Evolutionary conservation across 2,113 vertebrate species (phyloP), one percentile per base, ranked within the genome.

Genomic region (Megaceryle torquata): DNA sequence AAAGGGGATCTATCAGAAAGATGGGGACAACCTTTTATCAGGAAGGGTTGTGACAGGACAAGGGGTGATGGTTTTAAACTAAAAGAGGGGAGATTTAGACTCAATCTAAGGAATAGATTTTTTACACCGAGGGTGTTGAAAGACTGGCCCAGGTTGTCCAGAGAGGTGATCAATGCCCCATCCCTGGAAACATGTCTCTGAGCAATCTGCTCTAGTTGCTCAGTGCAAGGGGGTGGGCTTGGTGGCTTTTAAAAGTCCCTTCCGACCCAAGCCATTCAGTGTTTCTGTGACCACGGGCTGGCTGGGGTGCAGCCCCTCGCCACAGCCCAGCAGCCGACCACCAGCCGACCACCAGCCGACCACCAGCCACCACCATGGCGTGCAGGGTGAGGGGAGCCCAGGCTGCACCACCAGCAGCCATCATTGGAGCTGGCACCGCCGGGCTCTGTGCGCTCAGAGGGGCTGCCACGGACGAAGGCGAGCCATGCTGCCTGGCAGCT

Each of bases 261-360:
- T 68, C 31, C 31, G 9, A 67, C 29, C 9, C 65, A 46, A n/a
- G 33, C 13, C 41, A 44, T 15, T 67, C 64, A 16, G n/a, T 25
- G 20, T 15, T 35, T 37, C 13, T 22, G 21, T 26, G 33, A 25
- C 21, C 6, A 11, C 24, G 24, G 59, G 33, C n/a, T 6, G 56
- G 28, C 26, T 24, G 33, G 11, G 24, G 12, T 1, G 24, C 39
- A 6, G 48, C 67, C 33, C 24, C 24, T 21, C 29, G 5, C 6
- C 26, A 29, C 3, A 1, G 50, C 33, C 26, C 8, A 37, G 35
- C 3, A 1, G 50, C 33, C 26, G 10, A 37, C 29, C 50, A 4
- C n/a, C 1, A 4, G 56, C n/a, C 48, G 4, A 28, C 0, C 3
- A 31, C 7, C 39, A 41, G 39, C 39, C 39, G 39, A 41, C 9